Evolutionary conservation across 1,140 invertebrate species (phyloP).

Genomic region (Eriosoma lanigerum): DNA sequence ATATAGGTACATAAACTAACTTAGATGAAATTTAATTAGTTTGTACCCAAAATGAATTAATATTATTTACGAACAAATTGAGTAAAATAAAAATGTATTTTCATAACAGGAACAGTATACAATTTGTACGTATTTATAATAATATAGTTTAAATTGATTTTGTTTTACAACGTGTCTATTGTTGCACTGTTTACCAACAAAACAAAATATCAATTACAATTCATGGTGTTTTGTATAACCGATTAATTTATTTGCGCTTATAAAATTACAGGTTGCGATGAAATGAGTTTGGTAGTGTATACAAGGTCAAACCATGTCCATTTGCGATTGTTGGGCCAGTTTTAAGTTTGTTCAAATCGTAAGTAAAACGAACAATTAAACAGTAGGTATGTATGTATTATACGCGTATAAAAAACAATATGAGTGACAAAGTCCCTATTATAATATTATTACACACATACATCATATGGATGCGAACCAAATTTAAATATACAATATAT

Average conservation of each 20-base stretch:
- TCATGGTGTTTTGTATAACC: neutral
- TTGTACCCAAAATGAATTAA: no score
- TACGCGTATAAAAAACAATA: slow-evolving; percentile 16
- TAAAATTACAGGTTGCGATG: slow-evolving; percentile 43
- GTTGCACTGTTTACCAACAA: neutral
- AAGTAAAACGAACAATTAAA: slow-evolving; percentile 35
- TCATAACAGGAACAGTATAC: neutral
- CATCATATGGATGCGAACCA: slow-evolving; percentile 5
- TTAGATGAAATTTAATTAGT: neutral
- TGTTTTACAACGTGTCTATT: neutral
- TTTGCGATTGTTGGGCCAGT: slow-evolving; percentile 42
- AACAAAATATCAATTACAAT: neutral
- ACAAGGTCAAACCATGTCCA: slow-evolving; percentile 35
- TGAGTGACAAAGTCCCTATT: slow-evolving; percentile 26
- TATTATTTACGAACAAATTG: neutral
- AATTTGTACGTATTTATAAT: neutral
- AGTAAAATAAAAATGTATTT: neutral
- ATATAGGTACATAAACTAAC: no score
- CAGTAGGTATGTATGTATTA: no score
- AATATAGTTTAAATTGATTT: neutral
- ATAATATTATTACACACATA: neutral
- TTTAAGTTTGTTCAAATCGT: slow-evolving; percentile 49
- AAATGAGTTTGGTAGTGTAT: slow-evolving; percentile 29
- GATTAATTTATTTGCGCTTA: neutral
- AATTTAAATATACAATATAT: slow-evolving; percentile 43